Evolutionary conservation across 2,113 vertebrate species (phyloP).

Genomic region (Actenoides lindsayi): DNA sequence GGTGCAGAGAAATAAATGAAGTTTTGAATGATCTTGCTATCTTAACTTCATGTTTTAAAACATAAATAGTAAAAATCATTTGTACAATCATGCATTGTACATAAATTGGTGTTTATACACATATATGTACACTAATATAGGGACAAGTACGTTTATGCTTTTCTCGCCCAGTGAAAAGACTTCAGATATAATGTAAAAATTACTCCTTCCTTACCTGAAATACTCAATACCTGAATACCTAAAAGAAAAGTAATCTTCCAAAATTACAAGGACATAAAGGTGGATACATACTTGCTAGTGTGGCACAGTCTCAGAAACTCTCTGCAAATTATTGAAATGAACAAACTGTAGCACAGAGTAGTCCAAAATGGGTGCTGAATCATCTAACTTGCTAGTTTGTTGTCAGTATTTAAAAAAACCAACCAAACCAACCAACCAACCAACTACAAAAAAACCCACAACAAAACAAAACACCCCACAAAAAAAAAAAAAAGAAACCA

Average conservation of each 20-base stretch:
- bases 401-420: background rate
- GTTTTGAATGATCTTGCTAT: background rate
- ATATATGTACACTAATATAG: background rate
- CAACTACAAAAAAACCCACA: too few species aligned
- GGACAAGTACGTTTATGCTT: background rate
- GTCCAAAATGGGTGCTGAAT: background rate
- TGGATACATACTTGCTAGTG: background rate
- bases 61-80: background rate
- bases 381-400: background rate
- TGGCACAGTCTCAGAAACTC: background rate
- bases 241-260: background rate
- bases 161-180: background rate
- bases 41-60: background rate
- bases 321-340: background rate
- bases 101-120: background rate
- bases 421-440: too few species aligned
- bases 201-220: background rate
- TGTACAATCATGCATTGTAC: background rate
- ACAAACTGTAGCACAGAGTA: background rate
- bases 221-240: background rate
- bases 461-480: too few species aligned
- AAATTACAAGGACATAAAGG: background rate
- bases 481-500: too few species aligned
- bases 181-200: background rate
- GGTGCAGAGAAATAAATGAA: background rate